Conservation (phyloP, 2,888 invertebrate genomes). For the Volucella bombylans region DNA sequence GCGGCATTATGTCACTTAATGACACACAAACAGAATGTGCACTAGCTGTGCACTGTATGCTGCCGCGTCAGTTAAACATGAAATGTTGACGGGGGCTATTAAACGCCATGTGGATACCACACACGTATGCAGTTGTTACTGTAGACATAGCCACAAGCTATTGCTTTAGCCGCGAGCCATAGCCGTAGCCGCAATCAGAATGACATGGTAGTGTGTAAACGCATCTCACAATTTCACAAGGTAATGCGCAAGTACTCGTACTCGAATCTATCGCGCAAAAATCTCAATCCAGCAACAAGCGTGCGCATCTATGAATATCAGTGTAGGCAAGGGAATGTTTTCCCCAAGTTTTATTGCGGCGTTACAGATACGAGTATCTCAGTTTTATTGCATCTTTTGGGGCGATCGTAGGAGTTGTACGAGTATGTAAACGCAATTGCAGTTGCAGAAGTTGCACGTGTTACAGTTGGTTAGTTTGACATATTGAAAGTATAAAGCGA, state of each 20-base stretch:
- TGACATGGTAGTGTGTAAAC: conserved; percentile 49
- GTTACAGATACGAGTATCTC: conserved; percentile 57
- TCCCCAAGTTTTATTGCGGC: conserved; percentile 60
- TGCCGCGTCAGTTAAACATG: conserved; percentile 61
- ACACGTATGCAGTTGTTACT: conserved; percentile 47
- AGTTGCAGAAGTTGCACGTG: conserved; percentile 57
- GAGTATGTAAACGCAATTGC: not conserved
- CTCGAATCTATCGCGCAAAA: conserved; percentile 27
- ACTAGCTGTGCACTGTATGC: conserved; percentile 37
- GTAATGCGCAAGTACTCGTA: conserved; percentile 31
- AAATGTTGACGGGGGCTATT: conserved; percentile 71
- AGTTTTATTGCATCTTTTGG: conserved; percentile 47
- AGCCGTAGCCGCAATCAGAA: not conserved
- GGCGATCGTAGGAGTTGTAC: no score
- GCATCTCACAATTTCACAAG: conserved; percentile 20
- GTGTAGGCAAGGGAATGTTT: conserved; percentile 19
- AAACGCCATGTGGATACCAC: conserved; percentile 73
- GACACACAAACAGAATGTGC: conserved; percentile 60
- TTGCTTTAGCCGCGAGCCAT: not conserved
- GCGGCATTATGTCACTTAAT: conserved; percentile 73
- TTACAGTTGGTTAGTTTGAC: conserved; percentile 45
- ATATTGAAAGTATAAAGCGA: conserved; percentile 70
- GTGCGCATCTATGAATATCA: conserved; percentile 8
- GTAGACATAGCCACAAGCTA: no score
- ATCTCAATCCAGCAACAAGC: conserved; percentile 40